Conservation (phyloP, 2,797 vertebrate genomes). For the Oophaga sylvatica region DNA sequence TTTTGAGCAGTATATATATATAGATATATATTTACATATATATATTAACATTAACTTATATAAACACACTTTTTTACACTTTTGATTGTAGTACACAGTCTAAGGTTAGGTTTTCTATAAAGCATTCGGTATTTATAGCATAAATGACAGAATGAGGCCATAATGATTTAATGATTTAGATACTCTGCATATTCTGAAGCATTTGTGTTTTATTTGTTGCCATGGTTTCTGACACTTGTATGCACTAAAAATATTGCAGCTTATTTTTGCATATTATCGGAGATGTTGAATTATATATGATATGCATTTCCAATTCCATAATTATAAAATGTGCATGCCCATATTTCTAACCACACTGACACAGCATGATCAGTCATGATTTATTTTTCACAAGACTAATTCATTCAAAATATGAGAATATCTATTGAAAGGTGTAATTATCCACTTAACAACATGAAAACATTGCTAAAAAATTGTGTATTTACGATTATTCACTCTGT, state of each 20-base stretch:
- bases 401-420: not conserved
- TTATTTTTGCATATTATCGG: constrained; percentile 35
- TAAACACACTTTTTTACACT: not conserved
- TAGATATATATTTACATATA: not conserved
- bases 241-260: constrained; percentile 49
- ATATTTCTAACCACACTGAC: not conserved
- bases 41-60: not conserved
- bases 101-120: constrained; percentile 56
- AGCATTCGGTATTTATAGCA: constrained; percentile 53
- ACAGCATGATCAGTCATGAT: not conserved
- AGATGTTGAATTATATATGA: not conserved
- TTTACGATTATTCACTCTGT: not conserved
- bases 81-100: constrained; percentile 23
- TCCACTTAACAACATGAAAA: not conserved
- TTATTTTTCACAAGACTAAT: not conserved
- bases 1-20: not conserved
- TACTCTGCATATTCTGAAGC: constrained; percentile 45
- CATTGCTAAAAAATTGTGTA: not conserved
- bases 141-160: constrained; percentile 59
- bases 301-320: not conserved
- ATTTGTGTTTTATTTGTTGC: constrained; percentile 55
- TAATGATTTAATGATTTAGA: constrained; percentile 55
- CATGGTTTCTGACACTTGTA: constrained; percentile 49
- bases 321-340: not conserved
- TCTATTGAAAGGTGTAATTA: not conserved